These are phyloP conservation scores for Orthosia cruda DNA, from an alignment of 2,888 invertebrate genomes.

Conservation along the genomic window DNA sequence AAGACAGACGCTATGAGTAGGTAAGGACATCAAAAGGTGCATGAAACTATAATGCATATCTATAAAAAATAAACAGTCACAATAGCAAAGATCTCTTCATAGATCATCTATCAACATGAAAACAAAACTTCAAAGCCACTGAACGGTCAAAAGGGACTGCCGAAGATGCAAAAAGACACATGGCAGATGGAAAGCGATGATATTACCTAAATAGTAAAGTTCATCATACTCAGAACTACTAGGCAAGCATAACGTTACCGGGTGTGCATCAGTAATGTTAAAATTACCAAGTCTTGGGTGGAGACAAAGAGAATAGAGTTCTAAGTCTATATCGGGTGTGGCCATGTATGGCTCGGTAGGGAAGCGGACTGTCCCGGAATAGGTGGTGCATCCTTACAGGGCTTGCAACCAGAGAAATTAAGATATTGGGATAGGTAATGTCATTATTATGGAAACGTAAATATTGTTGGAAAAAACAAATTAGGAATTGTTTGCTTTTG, in stretches of 20 bases:
- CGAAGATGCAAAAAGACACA: slow-evolving; percentile 2
- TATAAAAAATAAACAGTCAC: no score
- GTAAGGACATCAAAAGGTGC: neutral
- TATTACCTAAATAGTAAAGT: slow-evolving; percentile 47
- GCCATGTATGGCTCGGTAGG: slow-evolving; percentile 78
- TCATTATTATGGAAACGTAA: neutral
- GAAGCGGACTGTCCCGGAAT: slow-evolving; percentile 74
- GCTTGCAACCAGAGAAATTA: slow-evolving; percentile 60
- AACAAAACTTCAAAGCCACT: slow-evolving; percentile 16
- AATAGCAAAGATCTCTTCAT: neutral
- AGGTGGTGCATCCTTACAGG: slow-evolving; percentile 73
- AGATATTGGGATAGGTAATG: neutral
- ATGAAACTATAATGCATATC: no score
- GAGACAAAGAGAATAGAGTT: slow-evolving; percentile 71
- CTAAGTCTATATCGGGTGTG: slow-evolving; percentile 73
- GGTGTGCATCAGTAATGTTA: slow-evolving; percentile 45
- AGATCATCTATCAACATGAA: neutral
- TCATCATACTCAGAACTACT: slow-evolving; percentile 42
- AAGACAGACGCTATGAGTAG: neutral
- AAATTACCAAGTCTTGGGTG: slow-evolving; percentile 62
- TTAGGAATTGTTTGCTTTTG: no score
- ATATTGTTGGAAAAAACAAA: neutral
- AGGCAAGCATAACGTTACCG: slow-evolving; percentile 43
- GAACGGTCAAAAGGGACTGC: neutral
- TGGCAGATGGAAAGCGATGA: neutral